Evolutionary conservation across 2,113 vertebrate species (phyloP).

Genomic region (Sinosuthora webbiana): DNA sequence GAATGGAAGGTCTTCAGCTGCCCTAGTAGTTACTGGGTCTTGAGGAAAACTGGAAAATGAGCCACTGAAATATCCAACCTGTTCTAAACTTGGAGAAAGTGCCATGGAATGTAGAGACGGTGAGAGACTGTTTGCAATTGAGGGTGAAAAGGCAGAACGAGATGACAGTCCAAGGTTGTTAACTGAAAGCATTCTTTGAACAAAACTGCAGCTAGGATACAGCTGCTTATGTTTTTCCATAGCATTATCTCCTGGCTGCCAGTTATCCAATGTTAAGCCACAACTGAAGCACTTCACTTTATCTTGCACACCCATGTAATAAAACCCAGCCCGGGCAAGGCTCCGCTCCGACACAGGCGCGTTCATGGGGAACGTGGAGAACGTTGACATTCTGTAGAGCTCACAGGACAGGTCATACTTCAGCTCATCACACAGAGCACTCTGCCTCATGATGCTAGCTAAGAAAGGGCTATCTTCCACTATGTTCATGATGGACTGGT

Average conservation of each 20-base stretch:
- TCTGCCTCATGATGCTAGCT: slow-evolving; percentile 78
- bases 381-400: slow-evolving; percentile 92
- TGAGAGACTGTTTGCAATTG: slow-evolving; percentile 54
- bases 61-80: slow-evolving; percentile 81
- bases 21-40: slow-evolving; percentile 77
- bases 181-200: slow-evolving; percentile 79
- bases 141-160: slow-evolving; percentile 78
- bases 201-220: slow-evolving; percentile 87
- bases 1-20: slow-evolving; percentile 80
- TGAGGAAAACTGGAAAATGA: slow-evolving; percentile 81
- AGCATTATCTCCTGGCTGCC: slow-evolving; percentile 90
- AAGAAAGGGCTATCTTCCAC: slow-evolving; percentile 80
- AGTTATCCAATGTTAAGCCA: slow-evolving; percentile 86
- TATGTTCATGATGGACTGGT: slow-evolving; percentile 80
- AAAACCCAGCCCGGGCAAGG: slow-evolving; percentile 93
- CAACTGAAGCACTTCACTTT: slow-evolving; percentile 92
- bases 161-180: slow-evolving; percentile 77
- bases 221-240: slow-evolving; percentile 87
- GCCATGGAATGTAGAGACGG: slow-evolving; percentile 34
- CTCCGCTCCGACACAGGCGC: slow-evolving; percentile 84
- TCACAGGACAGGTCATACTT: slow-evolving; percentile 92
- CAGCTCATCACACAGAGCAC: slow-evolving; percentile 74
- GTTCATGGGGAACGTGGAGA: slow-evolving; percentile 80
- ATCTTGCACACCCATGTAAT: slow-evolving; percentile 89
- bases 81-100: slow-evolving; percentile 71